Conservation (phyloP, 2,888 invertebrate genomes). For the Cosmopolites sordidus region DNA sequence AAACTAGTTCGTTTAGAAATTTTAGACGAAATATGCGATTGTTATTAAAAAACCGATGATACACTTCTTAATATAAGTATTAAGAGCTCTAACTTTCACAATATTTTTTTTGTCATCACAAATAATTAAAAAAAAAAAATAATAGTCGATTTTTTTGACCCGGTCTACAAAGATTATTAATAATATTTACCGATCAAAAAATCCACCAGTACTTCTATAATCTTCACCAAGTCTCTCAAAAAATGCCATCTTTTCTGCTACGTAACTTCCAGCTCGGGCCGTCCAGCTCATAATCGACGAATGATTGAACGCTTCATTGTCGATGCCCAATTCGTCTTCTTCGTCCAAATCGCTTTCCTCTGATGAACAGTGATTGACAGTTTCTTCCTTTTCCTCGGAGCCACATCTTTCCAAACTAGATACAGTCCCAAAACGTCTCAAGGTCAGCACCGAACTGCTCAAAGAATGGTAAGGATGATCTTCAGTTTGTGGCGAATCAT, state of each 20-base stretch:
- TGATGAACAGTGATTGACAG: slow-evolving; percentile 19
- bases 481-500: slow-evolving; percentile 67
- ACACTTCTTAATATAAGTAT: too few species aligned
- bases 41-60: too few species aligned
- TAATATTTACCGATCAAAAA: slow-evolving; percentile 47
- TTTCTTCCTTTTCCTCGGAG: slow-evolving; percentile 53
- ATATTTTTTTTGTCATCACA: too few species aligned
- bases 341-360: slow-evolving; percentile 34
- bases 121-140: too few species aligned
- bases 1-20: too few species aligned
- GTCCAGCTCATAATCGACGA: slow-evolving; percentile 63
- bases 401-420: slow-evolving; percentile 68
- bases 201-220: slow-evolving; percentile 41
- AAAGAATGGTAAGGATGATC: slow-evolving; percentile 71
- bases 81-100: too few species aligned
- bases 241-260: slow-evolving; percentile 75
- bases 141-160: too few species aligned
- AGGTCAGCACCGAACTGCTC: slow-evolving; percentile 53
- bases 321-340: slow-evolving; percentile 39
- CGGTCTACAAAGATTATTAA: too few species aligned
- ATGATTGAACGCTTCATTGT: slow-evolving; percentile 45
- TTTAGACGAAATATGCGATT: too few species aligned
- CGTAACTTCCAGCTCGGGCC: slow-evolving; percentile 73
- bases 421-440: slow-evolving; percentile 63
- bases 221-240: slow-evolving; percentile 61